Conservation (phyloP, 37 sponge, comb jelly and placozoan genomes). For the Halisarca cf. caerulea region DNA sequence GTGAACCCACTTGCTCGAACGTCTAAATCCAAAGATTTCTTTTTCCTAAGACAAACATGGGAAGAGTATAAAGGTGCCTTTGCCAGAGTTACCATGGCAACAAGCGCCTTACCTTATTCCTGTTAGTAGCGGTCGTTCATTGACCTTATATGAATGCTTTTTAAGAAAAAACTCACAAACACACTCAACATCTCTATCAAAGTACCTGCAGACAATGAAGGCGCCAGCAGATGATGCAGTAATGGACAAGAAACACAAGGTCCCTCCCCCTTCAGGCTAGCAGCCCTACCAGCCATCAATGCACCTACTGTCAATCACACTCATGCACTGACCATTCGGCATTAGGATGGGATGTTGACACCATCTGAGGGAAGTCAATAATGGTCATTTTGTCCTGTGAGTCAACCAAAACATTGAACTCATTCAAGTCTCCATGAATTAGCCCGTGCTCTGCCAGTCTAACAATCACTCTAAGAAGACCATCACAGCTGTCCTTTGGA, state of each 20-base stretch:
- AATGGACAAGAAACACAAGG: too few species aligned
- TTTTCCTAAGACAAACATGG: neutral
- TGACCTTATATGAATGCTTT: constrained; percentile 71
- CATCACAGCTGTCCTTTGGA: constrained; percentile 45
- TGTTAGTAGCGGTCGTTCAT: constrained; percentile 54
- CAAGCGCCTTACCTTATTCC: constrained; percentile 50
- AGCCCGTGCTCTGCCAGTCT: constrained; percentile 83
- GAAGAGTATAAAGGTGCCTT: neutral
- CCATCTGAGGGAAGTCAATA: constrained; percentile 99
- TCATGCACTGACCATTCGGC: constrained; percentile 74
- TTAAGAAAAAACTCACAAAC: constrained; percentile 86
- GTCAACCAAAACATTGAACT: constrained; percentile 94
- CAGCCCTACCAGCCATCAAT: too few species aligned
- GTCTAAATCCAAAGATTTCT: constrained; percentile 67
- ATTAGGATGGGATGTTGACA: constrained; percentile 88
- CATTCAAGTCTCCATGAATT: constrained; percentile 98
- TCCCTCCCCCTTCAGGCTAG: too few species aligned
- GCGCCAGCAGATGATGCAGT: too few species aligned
- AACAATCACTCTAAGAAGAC: constrained; percentile 83
- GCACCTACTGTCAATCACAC: neutral
- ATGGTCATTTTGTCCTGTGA: constrained; percentile 78
- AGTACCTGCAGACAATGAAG: constrained; percentile 65
- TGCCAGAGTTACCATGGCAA: neutral
- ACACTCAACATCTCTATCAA: constrained; percentile 96
- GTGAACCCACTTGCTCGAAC: constrained; percentile 90